Percentiles rank a stretch among this genome's conserved stretches.
phyloP scores from a whole-genome alignment of 2,797 vertebrate species.

The Australoheros facetus region DNA sequence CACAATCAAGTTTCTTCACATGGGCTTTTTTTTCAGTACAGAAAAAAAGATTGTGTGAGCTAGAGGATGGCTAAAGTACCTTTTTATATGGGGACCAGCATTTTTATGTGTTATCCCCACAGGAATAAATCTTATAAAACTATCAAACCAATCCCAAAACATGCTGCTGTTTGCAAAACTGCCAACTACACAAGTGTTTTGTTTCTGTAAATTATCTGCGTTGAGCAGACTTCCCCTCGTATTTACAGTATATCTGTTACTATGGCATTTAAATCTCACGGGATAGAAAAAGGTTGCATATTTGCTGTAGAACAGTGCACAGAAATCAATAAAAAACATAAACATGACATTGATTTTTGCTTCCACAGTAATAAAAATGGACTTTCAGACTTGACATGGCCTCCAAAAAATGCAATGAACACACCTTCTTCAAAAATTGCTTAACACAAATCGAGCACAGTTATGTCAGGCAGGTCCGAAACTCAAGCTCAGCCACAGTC shows the following conservation, averaged over 20 bases:
- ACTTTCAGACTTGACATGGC: neutral
- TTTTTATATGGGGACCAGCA: constrained; percentile 13
- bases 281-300: neutral
- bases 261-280: constrained; percentile 12
- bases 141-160: constrained; percentile 7
- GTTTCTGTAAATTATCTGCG: constrained; percentile 20
- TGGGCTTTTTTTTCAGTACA: neutral
- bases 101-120: neutral
- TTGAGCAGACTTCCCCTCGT: constrained; percentile 26
- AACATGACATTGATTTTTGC: constrained; percentile 28
- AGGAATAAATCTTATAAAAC: constrained; percentile 13
- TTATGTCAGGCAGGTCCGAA: neutral
- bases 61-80: neutral
- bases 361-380: neutral
- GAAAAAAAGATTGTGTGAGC: neutral
- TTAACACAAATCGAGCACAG: neutral
- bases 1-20: neutral
- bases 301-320: neutral
- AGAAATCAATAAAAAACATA: constrained; percentile 30
- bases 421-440: neutral
- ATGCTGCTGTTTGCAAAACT: constrained; percentile 25
- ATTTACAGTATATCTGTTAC: constrained; percentile 21
- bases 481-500: too few species aligned
- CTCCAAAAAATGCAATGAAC: constrained; percentile 2
- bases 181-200: neutral